phyloP scores from a whole-genome alignment of 92 coral and sea anemone genomes.

The Epizoanthus fatuus region DNA sequence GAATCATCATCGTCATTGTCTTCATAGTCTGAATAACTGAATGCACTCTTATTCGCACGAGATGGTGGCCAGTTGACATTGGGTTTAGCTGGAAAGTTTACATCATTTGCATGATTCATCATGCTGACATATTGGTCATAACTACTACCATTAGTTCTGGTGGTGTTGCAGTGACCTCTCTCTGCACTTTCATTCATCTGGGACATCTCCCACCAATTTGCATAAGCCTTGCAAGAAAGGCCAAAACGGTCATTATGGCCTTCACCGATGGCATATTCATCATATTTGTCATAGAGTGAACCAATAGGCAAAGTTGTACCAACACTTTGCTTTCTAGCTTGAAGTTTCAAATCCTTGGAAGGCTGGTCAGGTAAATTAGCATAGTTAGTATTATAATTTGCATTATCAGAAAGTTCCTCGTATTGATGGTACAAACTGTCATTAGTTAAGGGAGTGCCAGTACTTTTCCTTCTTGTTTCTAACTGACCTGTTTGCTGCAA shows the following conservation, averaged over 20 bases:
- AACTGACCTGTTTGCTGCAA: neutral
- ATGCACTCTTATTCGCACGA: conserved; percentile 8
- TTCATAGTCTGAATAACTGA: conserved; percentile 47
- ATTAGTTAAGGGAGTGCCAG: conserved; percentile 5
- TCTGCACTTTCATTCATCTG: neutral
- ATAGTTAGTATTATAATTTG: neutral
- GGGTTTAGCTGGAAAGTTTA: neutral
- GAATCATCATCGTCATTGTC: conserved; percentile 11
- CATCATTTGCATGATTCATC: conserved; percentile 20
- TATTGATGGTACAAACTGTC: neutral
- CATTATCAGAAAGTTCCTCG: neutral
- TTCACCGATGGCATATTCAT: neutral
- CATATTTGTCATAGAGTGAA: conserved; percentile 10
- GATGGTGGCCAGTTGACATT: neutral
- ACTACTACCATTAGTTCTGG: conserved; percentile 21
- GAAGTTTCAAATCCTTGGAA: conserved; percentile 7
- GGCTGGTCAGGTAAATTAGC: neutral
- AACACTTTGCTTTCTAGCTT: neutral
- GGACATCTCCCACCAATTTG: neutral
- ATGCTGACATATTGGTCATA: conserved; percentile 29
- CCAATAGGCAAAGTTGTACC: neutral
- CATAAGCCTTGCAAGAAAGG: too few relatives aligned
- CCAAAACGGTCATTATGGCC: too few relatives aligned
- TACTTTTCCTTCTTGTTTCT: conserved; percentile 13
- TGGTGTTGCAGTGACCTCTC: neutral